Conservation (phyloP, 1,140 invertebrate genomes). For the Thaumatotibia leucotreta region DNA sequence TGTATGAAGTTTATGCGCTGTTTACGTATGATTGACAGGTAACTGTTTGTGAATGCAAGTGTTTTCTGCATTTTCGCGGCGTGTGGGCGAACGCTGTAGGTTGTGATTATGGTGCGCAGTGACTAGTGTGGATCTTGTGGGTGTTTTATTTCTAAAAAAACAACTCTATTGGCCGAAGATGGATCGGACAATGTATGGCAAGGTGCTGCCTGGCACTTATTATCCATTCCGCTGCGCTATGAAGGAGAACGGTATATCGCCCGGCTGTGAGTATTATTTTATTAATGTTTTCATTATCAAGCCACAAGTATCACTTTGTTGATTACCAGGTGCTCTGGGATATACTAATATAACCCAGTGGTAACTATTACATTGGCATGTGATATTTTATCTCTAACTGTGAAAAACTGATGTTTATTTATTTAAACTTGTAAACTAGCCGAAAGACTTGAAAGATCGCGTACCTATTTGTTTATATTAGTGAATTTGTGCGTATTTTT, state of each 20-base stretch:
- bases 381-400: not conserved
- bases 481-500: not conserved
- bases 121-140: conserved; percentile 54
- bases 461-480: not conserved
- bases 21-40: conserved; percentile 14
- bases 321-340: not conserved
- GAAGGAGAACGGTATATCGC: conserved; percentile 85
- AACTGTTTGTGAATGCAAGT: conserved; percentile 19
- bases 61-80: conserved; percentile 28
- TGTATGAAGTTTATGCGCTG: conserved; percentile 19
- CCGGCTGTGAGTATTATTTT: conserved; percentile 86
- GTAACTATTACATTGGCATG: not conserved
- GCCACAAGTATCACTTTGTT: not conserved
- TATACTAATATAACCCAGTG: too few relatives aligned
- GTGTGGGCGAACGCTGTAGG: conserved; percentile 53
- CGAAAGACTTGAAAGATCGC: not conserved
- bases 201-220: conserved; percentile 86
- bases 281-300: conserved; percentile 20
- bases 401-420: not conserved
- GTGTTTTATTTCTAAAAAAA: conserved; percentile 60
- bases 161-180: conserved; percentile 74
- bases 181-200: conserved; percentile 92
- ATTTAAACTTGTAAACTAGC: not conserved
- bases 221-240: conserved; percentile 88
- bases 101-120: conserved; percentile 64